These are phyloP conservation scores for Polydrusus tereticollis DNA, from an alignment of 2,888 invertebrate species.

Conservation along the genomic window DNA sequence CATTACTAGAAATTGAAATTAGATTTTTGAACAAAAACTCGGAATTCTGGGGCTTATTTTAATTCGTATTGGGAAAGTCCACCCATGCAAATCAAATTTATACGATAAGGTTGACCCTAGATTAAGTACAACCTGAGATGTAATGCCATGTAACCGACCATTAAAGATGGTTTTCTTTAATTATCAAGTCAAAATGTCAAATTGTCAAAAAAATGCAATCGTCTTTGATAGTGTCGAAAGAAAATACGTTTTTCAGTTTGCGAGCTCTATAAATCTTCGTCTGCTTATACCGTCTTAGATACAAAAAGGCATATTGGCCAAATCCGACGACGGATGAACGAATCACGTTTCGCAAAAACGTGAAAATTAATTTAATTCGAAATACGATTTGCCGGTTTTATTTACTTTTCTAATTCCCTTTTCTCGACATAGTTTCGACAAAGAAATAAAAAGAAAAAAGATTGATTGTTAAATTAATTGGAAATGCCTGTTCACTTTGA, in stretches of 20 bases:
- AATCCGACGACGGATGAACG: not conserved
- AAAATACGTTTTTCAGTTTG: not conserved
- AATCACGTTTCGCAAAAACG: slow-evolving; percentile 8
- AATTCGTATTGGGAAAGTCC: too few species aligned
- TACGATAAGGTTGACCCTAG: too few species aligned
- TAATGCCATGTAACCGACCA: too few species aligned
- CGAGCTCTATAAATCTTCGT: not conserved
- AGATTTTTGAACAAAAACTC: too few species aligned
- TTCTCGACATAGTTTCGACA: not conserved
- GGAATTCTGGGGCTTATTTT: too few species aligned
- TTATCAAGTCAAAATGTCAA: too few species aligned
- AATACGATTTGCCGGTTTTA: slow-evolving; percentile 6
- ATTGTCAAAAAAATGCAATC: too few species aligned
- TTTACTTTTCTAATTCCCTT: slow-evolving; percentile 2
- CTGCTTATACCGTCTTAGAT: not conserved
- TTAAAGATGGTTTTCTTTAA: too few species aligned
- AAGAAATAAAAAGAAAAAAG: slow-evolving; percentile 1
- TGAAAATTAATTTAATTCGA: slow-evolving; percentile 12
- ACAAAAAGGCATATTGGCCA: slow-evolving; percentile 8
- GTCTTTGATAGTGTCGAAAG: too few species aligned
- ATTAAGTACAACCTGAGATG: too few species aligned
- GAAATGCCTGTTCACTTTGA: not conserved
- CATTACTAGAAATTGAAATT: too few species aligned
- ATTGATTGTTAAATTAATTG: not conserved
- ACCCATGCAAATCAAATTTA: too few species aligned